These are phyloP conservation scores for Endotricha flammealis DNA, from an alignment of 2,888 invertebrate species.

Conservation along the genomic window DNA sequence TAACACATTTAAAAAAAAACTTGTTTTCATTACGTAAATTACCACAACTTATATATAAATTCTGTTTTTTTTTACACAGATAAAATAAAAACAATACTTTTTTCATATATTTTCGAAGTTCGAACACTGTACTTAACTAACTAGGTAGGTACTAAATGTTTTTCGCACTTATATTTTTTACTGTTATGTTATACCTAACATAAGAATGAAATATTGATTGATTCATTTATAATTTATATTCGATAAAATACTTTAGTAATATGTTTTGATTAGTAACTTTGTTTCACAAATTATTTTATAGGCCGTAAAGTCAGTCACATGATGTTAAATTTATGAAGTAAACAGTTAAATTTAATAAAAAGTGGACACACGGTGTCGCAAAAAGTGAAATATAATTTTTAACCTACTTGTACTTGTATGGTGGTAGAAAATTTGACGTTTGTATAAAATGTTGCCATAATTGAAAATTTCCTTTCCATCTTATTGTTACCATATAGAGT, in stretches of 20 bases:
- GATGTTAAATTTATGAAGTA: conserved; percentile 37
- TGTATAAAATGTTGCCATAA: conserved; percentile 2
- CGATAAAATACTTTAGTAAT: conserved; percentile 1
- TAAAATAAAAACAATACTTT: background rate
- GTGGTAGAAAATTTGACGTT: conserved; percentile 26
- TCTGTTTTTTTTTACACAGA: conserved; percentile 3
- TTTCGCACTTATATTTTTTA: conserved; percentile 4
- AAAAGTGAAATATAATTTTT: conserved; percentile 25
- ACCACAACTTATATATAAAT: background rate
- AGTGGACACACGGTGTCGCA: conserved; percentile 15
- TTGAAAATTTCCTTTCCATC: background rate
- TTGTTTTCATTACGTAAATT: conserved; percentile 28
- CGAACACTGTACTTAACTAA: too few relatives aligned
- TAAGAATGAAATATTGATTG: conserved; percentile 9
- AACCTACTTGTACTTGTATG: conserved; percentile 22
- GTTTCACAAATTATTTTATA: conserved; percentile 20
- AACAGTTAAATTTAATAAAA: conserved; percentile 36
- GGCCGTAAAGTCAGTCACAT: conserved; percentile 40
- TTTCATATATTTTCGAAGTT: background rate
- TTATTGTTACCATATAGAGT: too few relatives aligned
- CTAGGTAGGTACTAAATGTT: background rate
- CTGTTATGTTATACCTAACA: background rate
- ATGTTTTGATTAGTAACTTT: background rate
- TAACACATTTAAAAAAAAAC: conserved; percentile 8
- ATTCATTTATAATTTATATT: too few relatives aligned